Conservation (phyloP, 1,140 invertebrate species). For the Trypoxylus dichotomus region DNA sequence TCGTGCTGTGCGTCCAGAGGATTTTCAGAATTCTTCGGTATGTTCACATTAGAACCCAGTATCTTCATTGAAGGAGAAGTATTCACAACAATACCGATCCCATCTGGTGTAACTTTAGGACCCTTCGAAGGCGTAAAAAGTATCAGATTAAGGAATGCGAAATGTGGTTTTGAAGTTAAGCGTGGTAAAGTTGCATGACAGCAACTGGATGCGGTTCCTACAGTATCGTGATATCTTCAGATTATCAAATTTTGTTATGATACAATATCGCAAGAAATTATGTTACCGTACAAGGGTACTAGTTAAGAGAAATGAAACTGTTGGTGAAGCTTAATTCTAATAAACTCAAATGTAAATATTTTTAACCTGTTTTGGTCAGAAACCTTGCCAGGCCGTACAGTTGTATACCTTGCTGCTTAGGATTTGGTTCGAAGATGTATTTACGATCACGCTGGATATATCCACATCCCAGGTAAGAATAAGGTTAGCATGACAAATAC, state of each 20-base stretch:
- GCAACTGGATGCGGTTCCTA: background rate
- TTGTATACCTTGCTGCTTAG: background rate
- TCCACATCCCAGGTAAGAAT: background rate
- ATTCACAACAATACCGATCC: background rate
- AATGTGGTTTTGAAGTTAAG: background rate
- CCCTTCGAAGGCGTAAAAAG: background rate
- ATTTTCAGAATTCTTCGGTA: too few species aligned
- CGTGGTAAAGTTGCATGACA: background rate
- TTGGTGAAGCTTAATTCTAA: background rate
- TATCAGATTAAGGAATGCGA: background rate
- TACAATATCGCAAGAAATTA: background rate
- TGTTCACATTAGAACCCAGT: background rate
- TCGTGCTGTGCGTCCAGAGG: too few species aligned
- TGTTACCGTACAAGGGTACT: background rate
- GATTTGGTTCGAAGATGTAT: background rate
- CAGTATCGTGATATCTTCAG: background rate
- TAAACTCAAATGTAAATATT: background rate
- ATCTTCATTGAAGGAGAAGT: background rate
- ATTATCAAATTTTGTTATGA: background rate
- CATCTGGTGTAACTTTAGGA: background rate
- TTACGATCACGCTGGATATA: background rate
- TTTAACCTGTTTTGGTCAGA: background rate
- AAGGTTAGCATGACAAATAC: background rate
- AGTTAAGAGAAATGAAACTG: background rate
- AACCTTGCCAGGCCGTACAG: background rate